Evolutionary conservation across 2,113 vertebrate species (phyloP).

Genomic region (Aramus guarauna): DNA sequence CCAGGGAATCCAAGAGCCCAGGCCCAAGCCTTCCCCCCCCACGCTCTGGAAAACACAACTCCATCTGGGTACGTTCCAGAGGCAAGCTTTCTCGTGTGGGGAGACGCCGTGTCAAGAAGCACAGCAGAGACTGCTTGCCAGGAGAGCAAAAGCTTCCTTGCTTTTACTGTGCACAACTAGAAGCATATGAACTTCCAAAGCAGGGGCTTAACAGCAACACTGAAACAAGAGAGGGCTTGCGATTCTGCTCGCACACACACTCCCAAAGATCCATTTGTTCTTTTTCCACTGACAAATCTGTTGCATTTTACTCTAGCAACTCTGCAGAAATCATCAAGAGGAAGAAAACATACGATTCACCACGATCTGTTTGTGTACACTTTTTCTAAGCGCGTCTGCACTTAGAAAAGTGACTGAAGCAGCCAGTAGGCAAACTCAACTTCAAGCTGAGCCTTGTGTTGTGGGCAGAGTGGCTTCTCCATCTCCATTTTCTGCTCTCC

Average conservation of each 20-base stretch:
- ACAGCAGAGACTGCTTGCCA: neutral
- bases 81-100: neutral
- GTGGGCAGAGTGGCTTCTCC: neutral
- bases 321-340: neutral
- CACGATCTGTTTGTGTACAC: rapidly evolving
- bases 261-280: neutral
- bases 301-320: neutral
- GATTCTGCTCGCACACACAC: neutral
- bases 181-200: neutral
- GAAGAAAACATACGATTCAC: neutral
- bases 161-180: neutral
- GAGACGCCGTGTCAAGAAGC: neutral
- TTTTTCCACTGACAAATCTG: neutral
- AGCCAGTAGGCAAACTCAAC: neutral
- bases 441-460: neutral
- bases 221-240: neutral
- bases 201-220: neutral
- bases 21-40: neutral
- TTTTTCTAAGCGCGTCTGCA: no score
- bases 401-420: neutral
- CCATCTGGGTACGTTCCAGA: neutral
- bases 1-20: neutral
- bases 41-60: neutral
- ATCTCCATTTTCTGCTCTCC: neutral
- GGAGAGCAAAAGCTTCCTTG: neutral